Conservation (phyloP, 2,113 vertebrate species). For the Xyrauchen texanus region DNA sequence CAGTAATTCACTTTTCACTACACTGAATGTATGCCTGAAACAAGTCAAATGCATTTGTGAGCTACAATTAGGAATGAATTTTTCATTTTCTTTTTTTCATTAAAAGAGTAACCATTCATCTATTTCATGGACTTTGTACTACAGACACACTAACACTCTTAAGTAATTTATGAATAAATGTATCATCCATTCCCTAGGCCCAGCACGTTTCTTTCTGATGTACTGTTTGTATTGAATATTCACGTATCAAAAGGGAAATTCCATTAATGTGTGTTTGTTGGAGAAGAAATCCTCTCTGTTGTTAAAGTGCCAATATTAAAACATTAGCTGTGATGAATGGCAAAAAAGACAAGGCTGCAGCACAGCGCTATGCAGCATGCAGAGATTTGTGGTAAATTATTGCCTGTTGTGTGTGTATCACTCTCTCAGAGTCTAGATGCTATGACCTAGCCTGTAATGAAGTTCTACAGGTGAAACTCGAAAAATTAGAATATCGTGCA, state of each 20-base stretch:
- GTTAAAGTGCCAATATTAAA: constrained; percentile 38
- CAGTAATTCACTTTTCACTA: too few species aligned
- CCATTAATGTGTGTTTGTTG: constrained; percentile 33
- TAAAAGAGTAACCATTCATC: not conserved
- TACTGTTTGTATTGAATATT: constrained; percentile 9
- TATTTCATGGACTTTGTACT: not conserved
- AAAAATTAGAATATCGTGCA: too few species aligned
- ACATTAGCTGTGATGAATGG: constrained; percentile 34
- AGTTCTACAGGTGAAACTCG: too few species aligned
- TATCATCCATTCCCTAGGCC: not conserved
- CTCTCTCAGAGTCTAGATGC: constrained; percentile 6
- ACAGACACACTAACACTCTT: not conserved
- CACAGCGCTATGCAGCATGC: constrained; percentile 6
- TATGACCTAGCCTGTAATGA: constrained; percentile 29
- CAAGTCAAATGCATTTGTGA: not conserved
- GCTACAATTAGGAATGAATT: not conserved
- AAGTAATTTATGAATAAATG: not conserved
- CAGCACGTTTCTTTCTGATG: not conserved
- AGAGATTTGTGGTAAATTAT: constrained; percentile 19
- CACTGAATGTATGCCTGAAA: too few species aligned
- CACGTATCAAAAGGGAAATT: constrained; percentile 4
- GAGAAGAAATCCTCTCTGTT: constrained; percentile 31
- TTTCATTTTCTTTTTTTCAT: not conserved
- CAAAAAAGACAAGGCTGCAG: constrained; percentile 4
- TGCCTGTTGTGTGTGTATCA: constrained; percentile 28